phyloP scores from a whole-genome alignment of 2,888 invertebrate species.

The Xanthia icteritia region DNA sequence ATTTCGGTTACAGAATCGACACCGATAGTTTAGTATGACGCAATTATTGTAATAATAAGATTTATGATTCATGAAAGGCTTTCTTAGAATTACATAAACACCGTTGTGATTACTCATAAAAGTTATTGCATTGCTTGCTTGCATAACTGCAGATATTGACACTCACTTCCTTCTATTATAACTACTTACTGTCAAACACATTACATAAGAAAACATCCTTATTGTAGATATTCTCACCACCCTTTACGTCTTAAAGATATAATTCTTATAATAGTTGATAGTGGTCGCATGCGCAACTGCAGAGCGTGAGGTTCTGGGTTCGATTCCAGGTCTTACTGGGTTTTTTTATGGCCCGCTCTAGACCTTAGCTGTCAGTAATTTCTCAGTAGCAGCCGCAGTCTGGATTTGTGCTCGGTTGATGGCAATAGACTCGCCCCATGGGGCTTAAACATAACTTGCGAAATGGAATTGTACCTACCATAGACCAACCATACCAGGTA shows the following conservation, averaged over 20 bases:
- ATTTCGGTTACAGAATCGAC: constrained; percentile 15
- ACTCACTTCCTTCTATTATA: background rate
- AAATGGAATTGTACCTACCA: no score
- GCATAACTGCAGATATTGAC: background rate
- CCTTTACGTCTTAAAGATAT: background rate
- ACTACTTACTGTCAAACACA: background rate
- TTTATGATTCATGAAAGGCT: background rate
- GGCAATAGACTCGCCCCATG: background rate
- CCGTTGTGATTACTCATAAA: background rate
- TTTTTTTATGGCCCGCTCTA: no score
- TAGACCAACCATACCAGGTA: background rate
- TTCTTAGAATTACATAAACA: background rate
- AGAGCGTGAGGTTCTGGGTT: background rate
- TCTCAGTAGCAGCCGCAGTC: no score
- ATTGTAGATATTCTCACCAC: background rate
- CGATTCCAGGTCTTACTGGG: background rate
- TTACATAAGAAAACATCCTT: background rate
- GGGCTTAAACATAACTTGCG: background rate
- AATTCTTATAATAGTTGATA: background rate
- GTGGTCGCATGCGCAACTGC: background rate
- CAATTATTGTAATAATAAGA: background rate
- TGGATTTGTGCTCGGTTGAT: background rate
- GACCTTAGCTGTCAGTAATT: no score
- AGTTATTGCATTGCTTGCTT: no score
- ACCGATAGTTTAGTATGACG: background rate